Base-by-base conservation (phyloP, 1,140 invertebrate genomes). In the Drosophila prosaltans region DNA sequence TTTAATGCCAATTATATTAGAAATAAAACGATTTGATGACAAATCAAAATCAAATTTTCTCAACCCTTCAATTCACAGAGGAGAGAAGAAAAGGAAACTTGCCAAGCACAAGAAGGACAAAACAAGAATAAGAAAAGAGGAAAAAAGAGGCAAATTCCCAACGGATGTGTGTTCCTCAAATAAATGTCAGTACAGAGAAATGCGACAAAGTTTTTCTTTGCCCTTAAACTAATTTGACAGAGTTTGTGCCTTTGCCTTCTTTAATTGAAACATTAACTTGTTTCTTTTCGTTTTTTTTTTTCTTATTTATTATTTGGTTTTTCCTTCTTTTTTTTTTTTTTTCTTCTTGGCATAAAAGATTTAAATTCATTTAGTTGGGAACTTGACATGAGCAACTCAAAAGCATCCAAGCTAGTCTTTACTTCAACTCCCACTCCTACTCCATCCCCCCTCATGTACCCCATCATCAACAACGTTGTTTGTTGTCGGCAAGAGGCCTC, bases 201-300 rank as follows among this genome's bases (percentile, higher is more conserved):
- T 36, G 32, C 32, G 32, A 36, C 16, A 48, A 48, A 48, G 45
- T 48, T 48, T 48, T 26, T 26, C 3, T 51, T 51, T 51, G 45
- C 21, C 21, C 45, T 9, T 51, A 51, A 79, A 80, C 81, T 80
- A 84, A 84, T 84, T 83, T 77, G n/a, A 10, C 8, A 39, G 21
- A 51, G 45, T 51, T 51, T 51, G 21, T 26, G 6, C 21, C n/a
- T 48, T 16, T 4, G 8, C 72, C 80, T 62, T 61, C 66, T 71
- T 62, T 90, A 90, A 90, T 90, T 90, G 86, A 90, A 83, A 90
- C 86, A 90, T 90, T 90, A 90, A 90, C 86, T 90, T 81, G 45
- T 24, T 26, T 51, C 45, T 24, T 26, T 26, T 78, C 71, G 80
- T 74, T 73, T 36, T 58, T 36, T 21, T n/a, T 58, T 58, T 36